Evolutionary conservation across 2,113 vertebrate species (phyloP), one percentile per base, ranked within the genome.

Genomic region (Saimiri boliviensis): DNA sequence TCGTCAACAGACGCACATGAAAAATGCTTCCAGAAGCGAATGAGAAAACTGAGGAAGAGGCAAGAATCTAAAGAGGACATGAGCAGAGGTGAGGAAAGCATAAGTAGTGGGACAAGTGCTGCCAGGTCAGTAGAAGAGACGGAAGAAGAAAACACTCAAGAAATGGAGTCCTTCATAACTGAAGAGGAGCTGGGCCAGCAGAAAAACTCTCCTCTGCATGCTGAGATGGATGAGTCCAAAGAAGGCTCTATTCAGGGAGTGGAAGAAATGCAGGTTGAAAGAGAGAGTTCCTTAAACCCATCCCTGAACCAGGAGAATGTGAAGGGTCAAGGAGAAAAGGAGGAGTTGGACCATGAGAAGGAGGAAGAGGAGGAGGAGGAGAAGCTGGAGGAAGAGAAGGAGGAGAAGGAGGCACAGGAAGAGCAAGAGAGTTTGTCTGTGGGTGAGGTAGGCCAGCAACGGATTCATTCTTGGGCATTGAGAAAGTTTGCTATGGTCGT

Each of bases 1-100:
- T 83, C 63, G 74, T 79, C 86, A 49, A 90, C 84, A 98, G 97
- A 96, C 82, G 8, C 37, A 23, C 42, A 70, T 0, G 96, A 96
- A 74, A 90, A 35, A 45, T 1, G 7, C 6, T 90, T 85, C 63
- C 88, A 45, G 52, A n/a, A 88, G n/a, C 93, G 1, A 54, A 23
- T 47, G 60, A 93, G 14, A 30, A 96, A 68, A 14, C 40, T 4
- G 27, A 94, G n/a, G 70, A n/a, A 70, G 30, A 89, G 45, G 35
- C 76, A 2, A 35, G 71, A 0, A 27, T 4, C 13, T 2, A 20
- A 14, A 13, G 11, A 8, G 12, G 84, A 91, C 45, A 6, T 2
- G 8, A 47, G 7, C 32, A 60, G 2, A 81, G 32, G 20, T 14
- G 92, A 88, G 7, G 56, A 86, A 32, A 60, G 49, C 5, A 0